Conservation (phyloP, 1,140 invertebrate species). For the Meloidogyne hapla region DNA sequence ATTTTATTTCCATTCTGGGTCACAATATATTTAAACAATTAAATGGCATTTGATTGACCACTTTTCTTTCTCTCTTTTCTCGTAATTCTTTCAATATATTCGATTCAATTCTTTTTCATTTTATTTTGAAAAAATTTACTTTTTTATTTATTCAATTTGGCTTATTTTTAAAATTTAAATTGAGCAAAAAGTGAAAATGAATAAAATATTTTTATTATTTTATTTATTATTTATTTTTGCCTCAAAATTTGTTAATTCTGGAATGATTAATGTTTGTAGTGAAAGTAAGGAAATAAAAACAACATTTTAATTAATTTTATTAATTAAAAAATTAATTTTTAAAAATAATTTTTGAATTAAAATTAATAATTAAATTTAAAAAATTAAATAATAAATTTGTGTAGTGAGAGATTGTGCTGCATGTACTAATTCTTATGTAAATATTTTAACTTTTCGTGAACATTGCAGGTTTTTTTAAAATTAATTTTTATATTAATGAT, state of each 20-base stretch:
- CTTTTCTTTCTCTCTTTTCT: background rate
- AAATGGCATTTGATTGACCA: background rate
- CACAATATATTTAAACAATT: too few species aligned
- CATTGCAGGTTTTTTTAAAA: slow-evolving; percentile 53
- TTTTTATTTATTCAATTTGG: too few species aligned
- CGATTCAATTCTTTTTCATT: background rate
- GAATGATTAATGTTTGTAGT: slow-evolving; percentile 59
- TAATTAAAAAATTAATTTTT: too few species aligned
- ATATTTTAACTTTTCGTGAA: slow-evolving; percentile 63
- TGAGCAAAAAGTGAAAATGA: background rate
- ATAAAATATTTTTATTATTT: background rate
- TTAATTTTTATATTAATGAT: too few species aligned
- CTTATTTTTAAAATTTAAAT: background rate
- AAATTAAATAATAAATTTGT: too few species aligned
- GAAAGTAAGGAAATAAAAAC: slow-evolving; percentile 29
- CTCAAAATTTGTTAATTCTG: slow-evolving; percentile 31
- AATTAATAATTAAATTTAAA: too few species aligned
- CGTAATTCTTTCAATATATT: background rate
- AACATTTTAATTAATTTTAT: too few species aligned
- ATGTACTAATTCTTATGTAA: slow-evolving; percentile 59
- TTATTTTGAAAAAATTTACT: background rate
- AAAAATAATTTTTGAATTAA: background rate
- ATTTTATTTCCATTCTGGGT: too few species aligned
- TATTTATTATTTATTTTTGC: background rate
- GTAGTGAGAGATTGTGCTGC: slow-evolving; percentile 46